phyloP scores from a whole-genome alignment of 2,797 vertebrate genomes.

The Oryzias dopingdopingensis region DNA sequence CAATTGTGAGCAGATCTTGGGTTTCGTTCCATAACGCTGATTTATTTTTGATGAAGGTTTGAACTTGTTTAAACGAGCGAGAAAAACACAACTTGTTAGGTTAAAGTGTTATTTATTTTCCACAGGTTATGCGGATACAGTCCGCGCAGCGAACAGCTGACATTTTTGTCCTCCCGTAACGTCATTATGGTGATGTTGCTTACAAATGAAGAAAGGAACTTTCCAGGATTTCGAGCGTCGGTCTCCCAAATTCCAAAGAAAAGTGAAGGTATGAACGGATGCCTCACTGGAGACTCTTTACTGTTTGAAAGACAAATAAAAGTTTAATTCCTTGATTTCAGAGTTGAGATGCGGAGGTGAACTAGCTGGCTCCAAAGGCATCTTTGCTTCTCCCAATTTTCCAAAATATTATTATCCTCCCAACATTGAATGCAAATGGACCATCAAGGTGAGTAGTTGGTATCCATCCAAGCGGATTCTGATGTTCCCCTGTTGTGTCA shows the following conservation, averaged over 20 bases:
- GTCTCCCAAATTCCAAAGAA: conserved; percentile 78
- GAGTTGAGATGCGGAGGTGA: conserved; percentile 73
- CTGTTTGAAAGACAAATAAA: background rate
- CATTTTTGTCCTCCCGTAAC: conserved; percentile 91
- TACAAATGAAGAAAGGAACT: conserved; percentile 76
- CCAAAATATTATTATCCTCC: conserved; percentile 87
- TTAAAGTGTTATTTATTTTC: background rate
- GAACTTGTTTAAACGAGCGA: too few species aligned
- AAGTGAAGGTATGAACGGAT: conserved; percentile 59
- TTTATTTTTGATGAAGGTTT: too few species aligned
- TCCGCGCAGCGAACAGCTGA: conserved; percentile 82
- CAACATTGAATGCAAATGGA: conserved; percentile 79
- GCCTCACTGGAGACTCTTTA: background rate
- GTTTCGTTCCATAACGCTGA: too few species aligned
- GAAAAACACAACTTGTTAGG: too few species aligned
- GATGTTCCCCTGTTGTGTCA: background rate
- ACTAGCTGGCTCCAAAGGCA: conserved; percentile 68
- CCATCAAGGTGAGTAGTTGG: conserved; percentile 79
- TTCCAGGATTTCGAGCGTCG: conserved; percentile 85
- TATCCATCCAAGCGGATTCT: background rate
- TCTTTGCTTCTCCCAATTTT: conserved; percentile 85
- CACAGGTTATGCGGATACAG: conserved; percentile 88
- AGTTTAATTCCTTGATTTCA: conserved; percentile 11
- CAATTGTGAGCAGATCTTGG: too few species aligned
- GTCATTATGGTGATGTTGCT: conserved; percentile 88